Base-by-base conservation (phyloP, 2,797 vertebrate genomes). In the Molossus alvarezi region DNA sequence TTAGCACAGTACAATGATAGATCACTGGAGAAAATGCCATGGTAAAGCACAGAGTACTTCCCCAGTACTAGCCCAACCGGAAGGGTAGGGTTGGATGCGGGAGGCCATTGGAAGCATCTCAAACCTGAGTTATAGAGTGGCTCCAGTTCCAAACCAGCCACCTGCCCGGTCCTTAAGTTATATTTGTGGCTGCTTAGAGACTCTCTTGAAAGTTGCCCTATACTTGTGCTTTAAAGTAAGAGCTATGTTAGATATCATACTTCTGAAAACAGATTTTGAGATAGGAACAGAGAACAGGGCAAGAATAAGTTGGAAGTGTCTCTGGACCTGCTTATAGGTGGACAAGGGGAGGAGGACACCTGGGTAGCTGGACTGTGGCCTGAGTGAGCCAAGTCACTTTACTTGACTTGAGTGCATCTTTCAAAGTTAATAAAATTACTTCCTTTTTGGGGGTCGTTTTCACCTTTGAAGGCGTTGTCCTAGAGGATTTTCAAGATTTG, bases 211-310 rank as follows among this genome's bases (percentile, higher is more conserved):
- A 77, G 21, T 83, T 33, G 13, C n/a, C n/a, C n/a, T 87, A 15
- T 29, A 77, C 21, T 41, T 84, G 18, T 76, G 33, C 51, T 90
- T 69, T 77, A 81, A 45, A 17, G 5, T 84, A 67, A 94, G 37
- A 75, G 10, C 45, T 72, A 33, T 57, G 86, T 95, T 84, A 81
- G 53, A 51, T 64, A 69, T 4, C 21, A 8, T 69, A 55, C 81
- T 93, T 91, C 51, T 53, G 41, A 76, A 95, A 88, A 60, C 37
- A 80, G 48, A 72, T 77, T 81, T 90, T 41, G 57, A 88, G 18
- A 95, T 67, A 95, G 67, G 11, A 86, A 37, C n/a, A 17, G 17
- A 75, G 79, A 83, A 51, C 1, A 90, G 72, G 29, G 29, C 29
- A 57, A 60, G n/a, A 62, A 58, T 53, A 77, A 72, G 1, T 29